These are phyloP conservation scores for Uloborus diversus DNA, from an alignment of 1,140 invertebrate genomes.

Conservation along the genomic window DNA sequence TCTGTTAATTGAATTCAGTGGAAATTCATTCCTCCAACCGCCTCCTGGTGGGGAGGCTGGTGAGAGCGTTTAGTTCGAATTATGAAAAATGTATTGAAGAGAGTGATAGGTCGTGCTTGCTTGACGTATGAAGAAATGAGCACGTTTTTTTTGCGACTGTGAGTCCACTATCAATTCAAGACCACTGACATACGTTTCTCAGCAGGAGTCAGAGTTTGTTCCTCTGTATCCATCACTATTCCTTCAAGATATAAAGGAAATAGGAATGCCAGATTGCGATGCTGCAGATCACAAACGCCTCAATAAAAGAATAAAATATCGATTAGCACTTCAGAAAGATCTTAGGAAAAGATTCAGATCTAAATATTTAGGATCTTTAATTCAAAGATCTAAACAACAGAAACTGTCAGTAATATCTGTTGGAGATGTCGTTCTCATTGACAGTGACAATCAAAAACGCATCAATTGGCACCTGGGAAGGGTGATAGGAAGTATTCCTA, in stretches of 20 bases:
- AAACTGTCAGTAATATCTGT: neutral
- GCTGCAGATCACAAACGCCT: conserved; percentile 1
- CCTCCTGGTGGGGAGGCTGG: conserved; percentile 25
- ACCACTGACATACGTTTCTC: neutral
- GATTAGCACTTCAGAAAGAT: neutral
- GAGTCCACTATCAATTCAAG: conserved; percentile 6
- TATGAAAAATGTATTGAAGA: neutral
- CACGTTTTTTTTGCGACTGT: neutral
- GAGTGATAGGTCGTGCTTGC: neutral
- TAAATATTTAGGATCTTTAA: neutral
- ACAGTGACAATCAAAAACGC: conserved; percentile 2
- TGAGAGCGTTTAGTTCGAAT: neutral
- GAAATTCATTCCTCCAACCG: conserved; percentile 1
- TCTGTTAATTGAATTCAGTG: neutral
- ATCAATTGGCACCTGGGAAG: neutral
- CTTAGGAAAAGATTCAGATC: conserved; percentile 2
- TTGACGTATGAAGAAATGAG: conserved; percentile 16
- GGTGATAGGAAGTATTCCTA: neutral
- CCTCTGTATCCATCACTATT: neutral
- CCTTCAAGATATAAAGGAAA: conserved; percentile 19
- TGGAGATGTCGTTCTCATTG: neutral
- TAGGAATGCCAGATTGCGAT: neutral
- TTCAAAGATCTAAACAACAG: conserved; percentile 2
- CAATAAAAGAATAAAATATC: neutral
- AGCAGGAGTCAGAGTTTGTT: neutral